phyloP scores from a whole-genome alignment of 2,888 invertebrate genomes.

The Diloba caeruleocephala region DNA sequence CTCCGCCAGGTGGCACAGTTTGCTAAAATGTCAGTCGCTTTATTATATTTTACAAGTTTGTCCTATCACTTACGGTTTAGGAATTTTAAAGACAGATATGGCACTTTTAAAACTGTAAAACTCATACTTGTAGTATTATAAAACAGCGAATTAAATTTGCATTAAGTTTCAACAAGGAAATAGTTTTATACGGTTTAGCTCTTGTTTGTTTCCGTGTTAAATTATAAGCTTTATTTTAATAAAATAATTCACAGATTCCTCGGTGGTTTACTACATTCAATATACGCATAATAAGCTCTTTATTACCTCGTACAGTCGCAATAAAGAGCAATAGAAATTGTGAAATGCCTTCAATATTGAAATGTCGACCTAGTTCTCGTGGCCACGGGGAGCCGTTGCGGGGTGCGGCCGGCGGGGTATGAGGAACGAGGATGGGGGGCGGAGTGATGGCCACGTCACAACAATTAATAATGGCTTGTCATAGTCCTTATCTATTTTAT shows the following conservation, averaged over 20 bases:
- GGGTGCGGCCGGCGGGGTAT: slow-evolving; percentile 46
- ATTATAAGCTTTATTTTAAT: slow-evolving; percentile 40
- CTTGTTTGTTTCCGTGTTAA: slow-evolving; percentile 4
- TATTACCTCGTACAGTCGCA: slow-evolving; percentile 77
- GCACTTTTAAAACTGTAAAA: too few relatives aligned
- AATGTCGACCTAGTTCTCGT: slow-evolving; percentile 82
- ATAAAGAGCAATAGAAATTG: slow-evolving; percentile 82
- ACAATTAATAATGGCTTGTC: slow-evolving; percentile 78
- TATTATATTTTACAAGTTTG: slow-evolving; percentile 39
- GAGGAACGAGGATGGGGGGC: slow-evolving; percentile 36
- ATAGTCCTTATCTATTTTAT: slow-evolving; percentile 70
- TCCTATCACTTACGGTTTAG: slow-evolving; percentile 32
- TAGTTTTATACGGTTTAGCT: background rate
- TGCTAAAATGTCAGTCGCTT: slow-evolving; percentile 33
- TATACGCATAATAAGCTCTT: slow-evolving; percentile 75
- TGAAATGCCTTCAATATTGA: slow-evolving; percentile 85
- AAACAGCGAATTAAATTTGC: too few relatives aligned
- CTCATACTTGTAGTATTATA: slow-evolving; percentile 9
- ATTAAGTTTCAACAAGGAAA: background rate
- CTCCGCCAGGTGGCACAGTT: slow-evolving; percentile 16
- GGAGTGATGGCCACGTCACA: slow-evolving; percentile 59
- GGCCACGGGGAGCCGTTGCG: slow-evolving; percentile 59
- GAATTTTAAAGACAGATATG: slow-evolving; percentile 52
- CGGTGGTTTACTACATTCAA: slow-evolving; percentile 67
- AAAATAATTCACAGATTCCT: slow-evolving; percentile 52